These are phyloP conservation scores for Megaustenia siamemsis DNA, from an alignment of 2,888 invertebrate genomes.

Conservation along the genomic window DNA sequence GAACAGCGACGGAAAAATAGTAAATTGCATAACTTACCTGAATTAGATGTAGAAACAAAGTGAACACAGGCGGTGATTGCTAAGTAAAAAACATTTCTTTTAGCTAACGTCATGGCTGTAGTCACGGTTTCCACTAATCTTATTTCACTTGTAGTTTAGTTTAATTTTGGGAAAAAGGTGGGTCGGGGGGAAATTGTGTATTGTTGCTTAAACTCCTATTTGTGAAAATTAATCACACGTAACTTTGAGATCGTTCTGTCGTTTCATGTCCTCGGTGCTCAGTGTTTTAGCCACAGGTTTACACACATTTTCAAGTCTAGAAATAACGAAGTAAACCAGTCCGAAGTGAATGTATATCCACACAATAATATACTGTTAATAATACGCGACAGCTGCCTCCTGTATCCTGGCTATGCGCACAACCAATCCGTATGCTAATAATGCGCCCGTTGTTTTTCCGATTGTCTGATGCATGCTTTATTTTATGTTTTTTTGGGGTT, in stretches of 20 bases:
- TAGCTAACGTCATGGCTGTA: background rate
- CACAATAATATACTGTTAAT: background rate
- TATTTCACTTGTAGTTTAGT: background rate
- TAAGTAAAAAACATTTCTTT: background rate
- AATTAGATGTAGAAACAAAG: background rate
- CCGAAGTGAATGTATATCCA: background rate
- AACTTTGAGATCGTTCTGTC: too few species aligned
- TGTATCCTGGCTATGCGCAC: background rate
- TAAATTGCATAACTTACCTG: too few species aligned
- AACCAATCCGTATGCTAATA: background rate
- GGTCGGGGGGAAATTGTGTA: too few species aligned
- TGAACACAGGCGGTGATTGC: background rate
- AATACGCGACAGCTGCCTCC: conserved; percentile 2
- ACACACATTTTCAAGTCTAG: background rate
- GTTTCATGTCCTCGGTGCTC: too few species aligned
- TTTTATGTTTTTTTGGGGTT: background rate
- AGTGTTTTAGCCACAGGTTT: background rate
- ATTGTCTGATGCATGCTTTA: background rate
- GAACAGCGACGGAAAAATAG: too few species aligned
- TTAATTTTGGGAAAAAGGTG: too few species aligned
- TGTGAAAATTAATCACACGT: too few species aligned
- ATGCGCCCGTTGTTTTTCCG: background rate
- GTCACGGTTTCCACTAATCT: background rate
- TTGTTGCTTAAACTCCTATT: too few species aligned
- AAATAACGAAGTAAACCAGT: background rate